Base-by-base conservation (phyloP, 2,797 vertebrate species). In the Pelodytes ibericus region DNA sequence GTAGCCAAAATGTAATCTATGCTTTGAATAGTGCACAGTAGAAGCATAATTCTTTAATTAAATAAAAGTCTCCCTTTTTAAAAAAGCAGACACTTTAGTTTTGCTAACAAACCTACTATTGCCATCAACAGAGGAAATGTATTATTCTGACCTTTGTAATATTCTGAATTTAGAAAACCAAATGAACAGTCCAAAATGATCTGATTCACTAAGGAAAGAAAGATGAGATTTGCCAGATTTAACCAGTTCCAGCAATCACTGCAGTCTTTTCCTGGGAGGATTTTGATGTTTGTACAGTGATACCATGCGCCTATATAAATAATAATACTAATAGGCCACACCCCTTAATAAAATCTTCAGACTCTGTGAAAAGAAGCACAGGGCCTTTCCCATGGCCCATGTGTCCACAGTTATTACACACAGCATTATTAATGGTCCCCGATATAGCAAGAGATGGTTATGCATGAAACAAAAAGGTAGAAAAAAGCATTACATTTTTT, bases 381-480 rank as follows among this genome's bases (percentile, higher is more conserved):
- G 41, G 65, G 18, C 30, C 22, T 29, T 75, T 69, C 74, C 44
- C 65, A 75, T 51, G 74, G 41, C 20, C 29, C 30, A 22, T 26
- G 44, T 68, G 72, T 66, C 53, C 62, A 68, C 30, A 67, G 11
- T 25, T 20, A 26, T n/a, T n/a, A n/a, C n/a, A n/a, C 44, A 26
- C 16, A 18, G 51, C 39, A 33, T 67, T 74, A 59, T 67, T 74
- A 59, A 74, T 67, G 63, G 36, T 25, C 27, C 63, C n/a, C 27
- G 10, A 49, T 74, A 67, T 67, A 74, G 72, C 9, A 18, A 30
- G 36, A 33, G n/a, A 71, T 1, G 15, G 15, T 39, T 13, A 1
- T 39, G 36, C 36, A 39, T 13, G n/a, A n/a, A n/a, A n/a, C n/a
- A n/a, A n/a, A n/a, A n/a, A n/a, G n/a, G n/a, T n/a, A n/a, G n/a